Conservation (phyloP, 2,888 invertebrate species). For the Luperina nickerlii region DNA sequence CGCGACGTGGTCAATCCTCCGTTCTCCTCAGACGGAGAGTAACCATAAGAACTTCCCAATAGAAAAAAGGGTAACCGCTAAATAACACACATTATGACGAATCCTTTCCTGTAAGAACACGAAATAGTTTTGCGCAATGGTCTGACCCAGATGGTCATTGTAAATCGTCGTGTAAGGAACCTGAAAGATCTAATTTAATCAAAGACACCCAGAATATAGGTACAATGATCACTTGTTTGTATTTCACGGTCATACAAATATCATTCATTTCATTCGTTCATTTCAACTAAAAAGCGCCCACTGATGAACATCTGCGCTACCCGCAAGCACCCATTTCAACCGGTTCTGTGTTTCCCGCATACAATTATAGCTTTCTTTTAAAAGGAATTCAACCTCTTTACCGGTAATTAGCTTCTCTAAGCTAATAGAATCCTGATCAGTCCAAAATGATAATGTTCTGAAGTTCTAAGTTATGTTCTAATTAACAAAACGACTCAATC, state of each 20-base stretch:
- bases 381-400: not conserved
- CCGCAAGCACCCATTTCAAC: too few relatives aligned
- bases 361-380: not conserved
- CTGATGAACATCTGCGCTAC: too few relatives aligned
- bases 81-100: not conserved
- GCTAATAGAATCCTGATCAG: not conserved
- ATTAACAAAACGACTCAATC: constrained; percentile 40
- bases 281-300: too few relatives aligned
- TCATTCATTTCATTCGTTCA: too few relatives aligned
- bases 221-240: too few relatives aligned
- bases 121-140: not conserved
- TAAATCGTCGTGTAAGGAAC: not conserved
- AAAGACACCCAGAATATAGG: not conserved
- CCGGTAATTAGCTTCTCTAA: not conserved
- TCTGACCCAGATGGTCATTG: not conserved
- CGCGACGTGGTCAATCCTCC: not conserved
- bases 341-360: too few relatives aligned
- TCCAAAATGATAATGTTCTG: not conserved
- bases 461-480: constrained; percentile 10
- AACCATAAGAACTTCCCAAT: not conserved
- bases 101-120: too few relatives aligned
- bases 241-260: too few relatives aligned
- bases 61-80: not conserved
- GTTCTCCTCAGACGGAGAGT: too few relatives aligned
- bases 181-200: not conserved